These are phyloP conservation scores for Yponomeuta malinellus DNA, from an alignment of 2,888 invertebrate genomes.

Conservation along the genomic window DNA sequence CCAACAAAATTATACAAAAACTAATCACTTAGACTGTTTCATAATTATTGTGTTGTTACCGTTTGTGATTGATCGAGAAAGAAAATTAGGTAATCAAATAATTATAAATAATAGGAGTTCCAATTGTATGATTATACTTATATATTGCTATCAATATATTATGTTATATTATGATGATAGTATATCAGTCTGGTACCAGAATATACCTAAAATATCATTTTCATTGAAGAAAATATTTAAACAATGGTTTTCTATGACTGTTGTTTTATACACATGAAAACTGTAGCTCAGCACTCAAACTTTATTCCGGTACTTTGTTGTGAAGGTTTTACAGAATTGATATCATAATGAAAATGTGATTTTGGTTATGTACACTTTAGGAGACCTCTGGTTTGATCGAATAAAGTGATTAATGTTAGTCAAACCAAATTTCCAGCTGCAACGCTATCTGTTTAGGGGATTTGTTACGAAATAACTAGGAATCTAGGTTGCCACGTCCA, in stretches of 20 bases:
- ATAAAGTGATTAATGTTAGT: background rate
- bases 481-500: background rate
- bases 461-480: background rate
- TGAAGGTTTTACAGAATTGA: slow-evolving; percentile 13
- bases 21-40: slow-evolving; percentile 55
- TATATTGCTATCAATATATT: slow-evolving; percentile 50
- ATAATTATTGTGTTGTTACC: slow-evolving; percentile 57
- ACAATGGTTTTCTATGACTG: background rate
- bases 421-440: background rate
- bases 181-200: slow-evolving; percentile 18
- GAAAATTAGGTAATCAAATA: slow-evolving; percentile 55
- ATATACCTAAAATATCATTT: slow-evolving; percentile 29
- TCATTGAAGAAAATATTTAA: slow-evolving; percentile 32
- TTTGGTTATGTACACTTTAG: background rate
- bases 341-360: background rate
- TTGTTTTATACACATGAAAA: background rate
- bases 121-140: slow-evolving; percentile 73
- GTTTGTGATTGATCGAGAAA: slow-evolving; percentile 65
- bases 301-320: background rate
- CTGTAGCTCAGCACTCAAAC: background rate
- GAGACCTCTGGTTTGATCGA: background rate
- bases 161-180: slow-evolving; percentile 9
- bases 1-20: slow-evolving; percentile 24
- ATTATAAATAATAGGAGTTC: slow-evolving; percentile 75
- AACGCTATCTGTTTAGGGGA: background rate